These are phyloP conservation scores for Julus scanicus DNA, from an alignment of 2,888 invertebrate genomes.

Conservation along the genomic window DNA sequence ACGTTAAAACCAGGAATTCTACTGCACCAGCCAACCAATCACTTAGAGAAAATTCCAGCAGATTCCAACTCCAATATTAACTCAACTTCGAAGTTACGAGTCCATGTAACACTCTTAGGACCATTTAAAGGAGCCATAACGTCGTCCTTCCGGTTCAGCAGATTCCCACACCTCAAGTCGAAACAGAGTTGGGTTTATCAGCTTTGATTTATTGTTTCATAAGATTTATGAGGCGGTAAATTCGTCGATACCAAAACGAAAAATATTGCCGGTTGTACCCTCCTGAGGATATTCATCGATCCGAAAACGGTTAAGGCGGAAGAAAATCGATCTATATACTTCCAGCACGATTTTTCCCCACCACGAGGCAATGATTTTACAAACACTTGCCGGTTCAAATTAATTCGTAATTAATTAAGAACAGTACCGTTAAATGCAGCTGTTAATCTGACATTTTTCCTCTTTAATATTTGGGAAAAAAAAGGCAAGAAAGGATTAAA, in stretches of 20 bases:
- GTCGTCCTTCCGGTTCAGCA: no score
- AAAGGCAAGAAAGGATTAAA: background rate
- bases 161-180: background rate
- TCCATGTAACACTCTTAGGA: no score
- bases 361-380: background rate
- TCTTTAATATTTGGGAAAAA: background rate
- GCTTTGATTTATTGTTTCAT: background rate
- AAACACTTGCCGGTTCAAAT: background rate
- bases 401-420: background rate
- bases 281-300: constrained; percentile 10
- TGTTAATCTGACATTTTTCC: background rate
- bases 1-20: no score
- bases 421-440: background rate
- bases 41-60: no score
- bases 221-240: constrained; percentile 16
- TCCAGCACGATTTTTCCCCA: no score
- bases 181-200: background rate
- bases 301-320: background rate
- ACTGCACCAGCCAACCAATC: no score
- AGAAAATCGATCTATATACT: background rate
- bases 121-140: no score
- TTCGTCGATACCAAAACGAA: constrained; percentile 10
- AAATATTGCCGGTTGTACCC: constrained; percentile 7
- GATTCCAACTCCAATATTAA: no score
- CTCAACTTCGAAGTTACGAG: no score